A percentile compares a stretch with the other conserved stretches of the same genome.
Evolutionary conservation across 2,888 invertebrate species (phyloP).

Genomic region (Thymelicus lineola): DNA sequence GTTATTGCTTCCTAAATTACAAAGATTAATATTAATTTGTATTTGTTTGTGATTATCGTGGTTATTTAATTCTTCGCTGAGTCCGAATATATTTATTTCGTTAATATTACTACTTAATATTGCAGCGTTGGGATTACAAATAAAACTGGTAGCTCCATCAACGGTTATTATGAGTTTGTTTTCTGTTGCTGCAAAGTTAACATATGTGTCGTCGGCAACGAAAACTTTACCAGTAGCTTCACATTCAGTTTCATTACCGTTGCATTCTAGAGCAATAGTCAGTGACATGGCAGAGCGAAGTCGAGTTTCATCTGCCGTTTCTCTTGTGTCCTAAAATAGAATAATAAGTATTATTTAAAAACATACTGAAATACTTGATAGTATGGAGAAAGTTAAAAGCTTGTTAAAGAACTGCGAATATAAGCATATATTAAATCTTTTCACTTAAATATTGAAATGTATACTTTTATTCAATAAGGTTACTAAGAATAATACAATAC

Average conservation of each 20-base stretch:
- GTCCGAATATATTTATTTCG: conserved; percentile 67
- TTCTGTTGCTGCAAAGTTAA: conserved; percentile 59
- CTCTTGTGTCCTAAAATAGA: conserved; percentile 22
- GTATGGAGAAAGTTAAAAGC: no score
- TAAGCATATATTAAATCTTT: no score
- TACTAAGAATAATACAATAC: no score
- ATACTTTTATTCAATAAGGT: no score
- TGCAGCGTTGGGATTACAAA: conserved; percentile 52
- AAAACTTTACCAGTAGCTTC: conserved; percentile 63
- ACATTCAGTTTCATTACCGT: conserved; percentile 47
- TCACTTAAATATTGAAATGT: no score
- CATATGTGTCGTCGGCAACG: conserved; percentile 55
- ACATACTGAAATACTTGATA: no score
- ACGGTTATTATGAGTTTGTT: conserved; percentile 55
- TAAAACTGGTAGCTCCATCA: conserved; percentile 51
- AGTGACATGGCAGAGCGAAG: conserved; percentile 58
- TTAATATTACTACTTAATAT: conserved; percentile 55
- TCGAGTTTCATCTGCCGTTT: conserved; percentile 65
- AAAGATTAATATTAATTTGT: conserved; percentile 56
- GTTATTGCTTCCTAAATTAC: conserved; percentile 46
- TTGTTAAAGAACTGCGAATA: no score
- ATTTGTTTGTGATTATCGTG: conserved; percentile 65
- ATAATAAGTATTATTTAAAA: background rate
- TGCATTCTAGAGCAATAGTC: conserved; percentile 66
- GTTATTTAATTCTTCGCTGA: conserved; percentile 66